Conservation (phyloP, 2,797 vertebrate species). For the Carapus acus region DNA sequence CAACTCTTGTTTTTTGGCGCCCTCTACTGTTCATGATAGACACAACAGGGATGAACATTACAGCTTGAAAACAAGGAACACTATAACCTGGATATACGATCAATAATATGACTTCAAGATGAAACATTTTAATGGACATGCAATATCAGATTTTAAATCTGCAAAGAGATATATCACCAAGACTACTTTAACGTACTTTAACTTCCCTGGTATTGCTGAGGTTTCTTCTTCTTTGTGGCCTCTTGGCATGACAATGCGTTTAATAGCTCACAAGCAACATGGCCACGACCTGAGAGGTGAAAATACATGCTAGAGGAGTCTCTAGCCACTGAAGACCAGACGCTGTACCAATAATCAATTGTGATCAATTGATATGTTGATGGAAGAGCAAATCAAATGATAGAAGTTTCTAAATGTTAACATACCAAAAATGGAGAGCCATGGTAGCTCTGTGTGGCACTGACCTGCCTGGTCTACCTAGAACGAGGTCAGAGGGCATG, state of each 20-base stretch:
- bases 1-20: constrained; percentile 17
- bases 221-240: constrained; percentile 60
- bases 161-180: constrained; percentile 30
- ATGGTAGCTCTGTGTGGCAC: constrained; percentile 75
- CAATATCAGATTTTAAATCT: constrained; percentile 48
- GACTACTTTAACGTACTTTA: too few species aligned
- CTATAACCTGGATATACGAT: too few species aligned
- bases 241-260: constrained; percentile 72
- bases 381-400: too few species aligned
- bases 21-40: constrained; percentile 32
- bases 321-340: too few species aligned
- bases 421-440: constrained; percentile 75
- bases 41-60: neutral
- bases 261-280: constrained; percentile 64
- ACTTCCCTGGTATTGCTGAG: neutral
- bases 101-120: constrained; percentile 69
- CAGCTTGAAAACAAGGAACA: neutral
- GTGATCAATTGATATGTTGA: too few species aligned
- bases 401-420: too few species aligned
- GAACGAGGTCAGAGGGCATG: too few species aligned
- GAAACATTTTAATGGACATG: constrained; percentile 52
- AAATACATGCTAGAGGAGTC: constrained; percentile 8
- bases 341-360: too few species aligned
- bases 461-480: constrained; percentile 58
- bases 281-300: constrained; percentile 69